Percentiles rank a stretch among this genome's conserved stretches.
Conservation (phyloP, 2,797 vertebrate genomes). For the Phoebastria nigripes region DNA sequence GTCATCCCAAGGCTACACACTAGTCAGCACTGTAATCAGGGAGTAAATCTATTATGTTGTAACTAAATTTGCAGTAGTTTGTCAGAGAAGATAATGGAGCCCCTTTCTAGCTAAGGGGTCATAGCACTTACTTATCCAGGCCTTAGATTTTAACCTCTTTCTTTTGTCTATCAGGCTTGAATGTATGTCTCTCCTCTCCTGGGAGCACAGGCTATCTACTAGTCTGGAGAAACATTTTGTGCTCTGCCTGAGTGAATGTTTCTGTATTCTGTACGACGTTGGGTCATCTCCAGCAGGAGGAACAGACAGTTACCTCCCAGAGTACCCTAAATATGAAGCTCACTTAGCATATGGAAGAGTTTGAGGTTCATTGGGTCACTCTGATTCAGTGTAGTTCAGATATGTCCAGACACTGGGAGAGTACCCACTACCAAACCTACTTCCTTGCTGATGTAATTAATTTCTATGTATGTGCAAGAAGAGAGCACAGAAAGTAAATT, state of each 20-base stretch:
- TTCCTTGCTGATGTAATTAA: not conserved
- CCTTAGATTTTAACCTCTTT: not conserved
- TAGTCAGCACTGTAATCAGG: not conserved
- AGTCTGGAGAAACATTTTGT: not conserved
- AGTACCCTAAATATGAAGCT: not conserved
- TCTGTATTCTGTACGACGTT: not conserved
- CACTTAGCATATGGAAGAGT: not conserved
- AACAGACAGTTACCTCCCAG: not conserved
- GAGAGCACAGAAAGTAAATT: not conserved
- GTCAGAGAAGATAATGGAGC: not conserved
- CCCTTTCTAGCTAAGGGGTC: not conserved
- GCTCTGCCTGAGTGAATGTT: not conserved
- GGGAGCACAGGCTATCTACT: not conserved
- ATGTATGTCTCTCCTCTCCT: not conserved
- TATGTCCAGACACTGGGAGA: not conserved
- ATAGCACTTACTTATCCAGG: not conserved
- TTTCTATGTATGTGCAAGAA: not conserved
- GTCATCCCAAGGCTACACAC: not conserved
- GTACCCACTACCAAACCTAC: not conserved
- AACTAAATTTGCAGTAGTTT: not conserved
- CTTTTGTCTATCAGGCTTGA: not conserved
- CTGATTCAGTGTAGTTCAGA: not conserved
- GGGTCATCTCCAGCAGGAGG: not conserved
- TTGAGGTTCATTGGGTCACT: not conserved
- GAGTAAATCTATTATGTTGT: not conserved